Evolutionary conservation across 2,797 vertebrate species (phyloP), one percentile per base, ranked within the genome.

Genomic region (Odontamblyopus rebecca): DNA sequence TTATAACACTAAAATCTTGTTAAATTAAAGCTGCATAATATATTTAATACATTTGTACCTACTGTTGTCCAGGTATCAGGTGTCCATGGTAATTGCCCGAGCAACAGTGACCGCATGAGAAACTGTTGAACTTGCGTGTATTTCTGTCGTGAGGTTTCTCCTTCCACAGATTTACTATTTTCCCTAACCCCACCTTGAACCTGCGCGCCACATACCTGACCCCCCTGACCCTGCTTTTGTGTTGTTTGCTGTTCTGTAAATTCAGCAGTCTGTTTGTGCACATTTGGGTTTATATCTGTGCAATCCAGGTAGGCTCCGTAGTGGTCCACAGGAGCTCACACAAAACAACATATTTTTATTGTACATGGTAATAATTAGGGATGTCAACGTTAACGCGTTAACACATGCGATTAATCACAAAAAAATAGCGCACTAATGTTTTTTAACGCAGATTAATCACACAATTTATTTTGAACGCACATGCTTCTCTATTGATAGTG

Each of bases 81-180:
- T 19, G 54, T 19, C 3, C 54, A 26, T 26, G 23, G 19, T 57
- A 57, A 13, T 23, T 15, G 35, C 6, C 6, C 54, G 26, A 26
- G 23, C 18, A 53, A 53, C 60, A 63, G 35, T 53, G 65, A 67
- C 65, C 48, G 18, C 65, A 67, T 29, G 41, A 66, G 63, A 57
- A 26, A 50, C 41, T 9, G 19, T 15, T 30, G 48, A 30, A 53
- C 65, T 44, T 32, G 18, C 9, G 4, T 35, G 19, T 56, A 57
- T 38, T 68, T 68, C 12, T n/a, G 51, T 35, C 19, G 30, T 35
- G 60, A 18, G 30, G 60, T 60, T 60, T 30, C 59, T 60, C 44
- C n/a, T 51, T 29, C 41, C 27, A 19, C 60, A 53, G 44, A 48
- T 73, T 62, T 18, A 18, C 63, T 26, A 15, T 70, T 41, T 44